Percentiles rank a stretch among this genome's conserved stretches.
Conservation (phyloP, 2,113 vertebrate species). For the Chloropsis hardwickii region DNA sequence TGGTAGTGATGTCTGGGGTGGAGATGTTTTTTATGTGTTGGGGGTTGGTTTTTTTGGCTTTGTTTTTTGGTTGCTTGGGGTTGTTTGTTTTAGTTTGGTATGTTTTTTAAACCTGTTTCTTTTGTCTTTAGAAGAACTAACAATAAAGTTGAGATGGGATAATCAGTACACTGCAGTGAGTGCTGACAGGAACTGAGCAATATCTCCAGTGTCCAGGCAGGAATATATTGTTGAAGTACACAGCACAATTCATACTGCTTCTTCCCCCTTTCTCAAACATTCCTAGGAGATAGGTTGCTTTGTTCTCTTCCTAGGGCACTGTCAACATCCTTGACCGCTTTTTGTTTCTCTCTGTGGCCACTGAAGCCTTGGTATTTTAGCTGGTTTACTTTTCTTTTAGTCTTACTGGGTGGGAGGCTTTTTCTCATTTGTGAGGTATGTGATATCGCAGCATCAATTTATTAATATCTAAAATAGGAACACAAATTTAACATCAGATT, state of each 20-base stretch:
- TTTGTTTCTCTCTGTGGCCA: background rate
- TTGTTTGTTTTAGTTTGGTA: background rate
- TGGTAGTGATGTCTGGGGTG: background rate
- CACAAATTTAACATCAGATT: background rate
- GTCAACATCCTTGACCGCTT: background rate
- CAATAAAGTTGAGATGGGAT: background rate
- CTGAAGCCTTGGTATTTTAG: background rate
- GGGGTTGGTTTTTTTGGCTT: background rate
- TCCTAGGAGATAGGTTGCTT: background rate
- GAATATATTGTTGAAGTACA: background rate
- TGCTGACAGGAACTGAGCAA: background rate
- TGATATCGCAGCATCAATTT: background rate
- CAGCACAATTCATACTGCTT: background rate
- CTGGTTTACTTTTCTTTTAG: background rate
- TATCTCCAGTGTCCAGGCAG: background rate
- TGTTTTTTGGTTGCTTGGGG: background rate
- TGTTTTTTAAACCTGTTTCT: fast-evolving
- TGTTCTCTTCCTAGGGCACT: background rate
- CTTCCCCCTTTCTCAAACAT: background rate
- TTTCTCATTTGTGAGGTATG: background rate
- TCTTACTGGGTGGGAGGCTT: background rate
- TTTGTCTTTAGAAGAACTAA: background rate
- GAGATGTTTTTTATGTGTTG: background rate
- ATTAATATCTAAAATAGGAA: background rate
- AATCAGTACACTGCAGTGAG: background rate